A percentile compares a stretch with the other conserved stretches of the same genome.
These are phyloP conservation scores for Petrolisthes manimaculis DNA, from an alignment of 2,888 invertebrate species.

Conservation along the genomic window DNA sequence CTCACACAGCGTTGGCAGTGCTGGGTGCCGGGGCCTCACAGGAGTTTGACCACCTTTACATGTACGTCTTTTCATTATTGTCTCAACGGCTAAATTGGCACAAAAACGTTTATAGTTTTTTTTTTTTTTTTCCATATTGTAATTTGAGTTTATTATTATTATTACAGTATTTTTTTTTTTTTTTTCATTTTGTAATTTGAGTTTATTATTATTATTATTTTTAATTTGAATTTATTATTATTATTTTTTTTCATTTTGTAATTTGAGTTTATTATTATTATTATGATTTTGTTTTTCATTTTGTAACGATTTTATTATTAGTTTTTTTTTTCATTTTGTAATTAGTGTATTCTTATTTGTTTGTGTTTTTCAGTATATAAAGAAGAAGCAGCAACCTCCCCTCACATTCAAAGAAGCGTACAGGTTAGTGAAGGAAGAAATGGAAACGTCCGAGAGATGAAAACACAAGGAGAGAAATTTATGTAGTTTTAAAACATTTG, in stretches of 20 bases:
- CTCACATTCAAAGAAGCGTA: conserved; percentile 55
- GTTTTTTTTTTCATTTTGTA: not conserved
- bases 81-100: not conserved
- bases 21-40: too few relatives aligned
- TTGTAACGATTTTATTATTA: not conserved
- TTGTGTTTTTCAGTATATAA: conserved; percentile 47
- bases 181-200: not conserved
- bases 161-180: not conserved
- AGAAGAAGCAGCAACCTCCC: conserved; percentile 43
- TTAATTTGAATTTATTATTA: not conserved
- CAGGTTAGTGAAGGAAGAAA: conserved; percentile 49
- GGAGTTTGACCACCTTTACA: too few relatives aligned
- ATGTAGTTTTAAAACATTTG: too few relatives aligned
- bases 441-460: conserved; percentile 37
- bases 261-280: not conserved
- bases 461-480: too few relatives aligned
- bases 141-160: not conserved
- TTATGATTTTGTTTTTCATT: not conserved
- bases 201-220: not conserved
- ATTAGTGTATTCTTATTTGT: not conserved
- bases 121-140: not conserved
- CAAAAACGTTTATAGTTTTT: not conserved
- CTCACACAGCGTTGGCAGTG: too few relatives aligned
- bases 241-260: too few relatives aligned
- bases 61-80: too few relatives aligned